These are phyloP conservation scores for Cataglyphis albicans DNA, from an alignment of 2,888 invertebrate species.

Conservation along the genomic window DNA sequence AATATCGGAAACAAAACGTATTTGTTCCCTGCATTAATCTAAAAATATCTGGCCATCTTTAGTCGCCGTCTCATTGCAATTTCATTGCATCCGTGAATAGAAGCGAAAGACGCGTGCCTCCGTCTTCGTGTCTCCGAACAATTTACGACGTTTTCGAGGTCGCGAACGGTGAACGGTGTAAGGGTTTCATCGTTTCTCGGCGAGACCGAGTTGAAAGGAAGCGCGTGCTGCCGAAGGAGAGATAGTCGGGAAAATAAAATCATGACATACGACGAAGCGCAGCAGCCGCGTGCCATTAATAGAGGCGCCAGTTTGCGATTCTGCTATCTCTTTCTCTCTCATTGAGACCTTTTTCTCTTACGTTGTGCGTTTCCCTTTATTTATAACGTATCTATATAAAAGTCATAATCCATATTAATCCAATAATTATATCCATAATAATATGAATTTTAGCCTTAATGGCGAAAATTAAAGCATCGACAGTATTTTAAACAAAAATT, in stretches of 20 bases:
- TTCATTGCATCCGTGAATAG: slow-evolving; percentile 67
- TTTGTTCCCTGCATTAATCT: slow-evolving; percentile 9
- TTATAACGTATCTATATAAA: background rate
- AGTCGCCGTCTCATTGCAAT: slow-evolving; percentile 53
- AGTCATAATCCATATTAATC: background rate
- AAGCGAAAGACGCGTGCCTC: slow-evolving; percentile 60
- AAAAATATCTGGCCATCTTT: slow-evolving; percentile 5
- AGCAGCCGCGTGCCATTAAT: slow-evolving; percentile 74
- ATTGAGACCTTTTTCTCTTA: slow-evolving; percentile 13
- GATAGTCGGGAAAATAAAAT: slow-evolving; percentile 74
- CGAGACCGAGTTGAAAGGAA: slow-evolving; percentile 75
- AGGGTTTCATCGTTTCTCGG: slow-evolving; percentile 62
- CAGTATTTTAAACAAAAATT: background rate
- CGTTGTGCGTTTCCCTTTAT: background rate
- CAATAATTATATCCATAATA: background rate
- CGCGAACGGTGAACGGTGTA: slow-evolving; percentile 59
- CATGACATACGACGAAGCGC: slow-evolving; percentile 66
- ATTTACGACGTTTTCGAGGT: slow-evolving; percentile 71
- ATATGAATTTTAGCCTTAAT: background rate
- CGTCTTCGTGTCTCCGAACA: slow-evolving; percentile 55
- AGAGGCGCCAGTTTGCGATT: slow-evolving; percentile 67
- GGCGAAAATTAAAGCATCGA: background rate
- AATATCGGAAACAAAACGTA: background rate
- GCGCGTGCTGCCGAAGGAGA: slow-evolving; percentile 47
- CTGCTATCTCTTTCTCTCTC: slow-evolving; percentile 14